These are phyloP conservation scores for Idris sp. DNA, from an alignment of 1,140 invertebrate genomes.

Conservation along the genomic window DNA sequence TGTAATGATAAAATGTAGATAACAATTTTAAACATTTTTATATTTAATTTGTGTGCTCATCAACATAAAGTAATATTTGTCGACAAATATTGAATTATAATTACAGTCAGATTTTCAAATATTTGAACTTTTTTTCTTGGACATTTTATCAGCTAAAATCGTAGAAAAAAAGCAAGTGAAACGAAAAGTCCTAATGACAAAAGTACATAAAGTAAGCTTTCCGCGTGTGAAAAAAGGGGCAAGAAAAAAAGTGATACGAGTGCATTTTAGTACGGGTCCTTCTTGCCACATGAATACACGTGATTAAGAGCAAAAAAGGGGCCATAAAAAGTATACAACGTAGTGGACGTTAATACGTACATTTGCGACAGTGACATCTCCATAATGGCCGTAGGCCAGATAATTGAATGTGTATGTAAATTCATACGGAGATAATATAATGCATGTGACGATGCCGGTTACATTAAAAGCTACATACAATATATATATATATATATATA, in stretches of 20 bases:
- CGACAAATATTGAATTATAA: no score
- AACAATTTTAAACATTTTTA: no score
- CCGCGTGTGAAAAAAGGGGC: no score
- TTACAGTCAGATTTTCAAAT: no score
- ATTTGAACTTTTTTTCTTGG: no score
- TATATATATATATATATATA: conserved; percentile 28
- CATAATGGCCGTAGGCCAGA: conserved; percentile 56
- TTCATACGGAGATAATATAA: conserved; percentile 64
- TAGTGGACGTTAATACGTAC: conserved; percentile 52
- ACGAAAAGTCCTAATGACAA: no score
- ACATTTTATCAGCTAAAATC: no score
- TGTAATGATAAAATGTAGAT: no score
- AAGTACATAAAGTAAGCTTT: no score
- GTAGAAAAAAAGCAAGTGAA: no score
- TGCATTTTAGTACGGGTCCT: conserved; percentile 41
- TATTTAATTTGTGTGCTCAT: no score
- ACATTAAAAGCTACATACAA: conserved; percentile 53
- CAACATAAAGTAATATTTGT: no score
- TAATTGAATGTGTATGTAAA: conserved; percentile 68
- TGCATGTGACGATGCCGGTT: conserved; percentile 44
- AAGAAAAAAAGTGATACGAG: conserved; percentile 15
- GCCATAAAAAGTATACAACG: conserved; percentile 30
- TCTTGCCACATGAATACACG: conserved; percentile 52
- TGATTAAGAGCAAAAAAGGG: conserved; percentile 54
- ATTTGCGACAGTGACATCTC: conserved; percentile 59